Base-by-base conservation (phyloP, 2,888 invertebrate species). In the Gryllus longicercus region DNA sequence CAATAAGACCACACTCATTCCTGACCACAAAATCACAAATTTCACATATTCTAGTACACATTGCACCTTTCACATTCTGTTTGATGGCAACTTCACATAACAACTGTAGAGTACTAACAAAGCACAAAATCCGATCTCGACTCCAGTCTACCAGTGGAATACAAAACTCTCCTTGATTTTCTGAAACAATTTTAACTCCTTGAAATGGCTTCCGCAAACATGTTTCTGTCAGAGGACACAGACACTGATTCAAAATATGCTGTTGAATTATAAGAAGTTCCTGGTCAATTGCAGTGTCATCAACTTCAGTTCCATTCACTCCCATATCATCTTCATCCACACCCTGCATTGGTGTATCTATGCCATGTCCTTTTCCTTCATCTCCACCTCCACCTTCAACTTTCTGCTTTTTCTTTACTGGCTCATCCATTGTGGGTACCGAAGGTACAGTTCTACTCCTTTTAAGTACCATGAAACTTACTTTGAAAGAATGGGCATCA, bases 61-160 rank as follows among this genome's bases (percentile, higher is more conserved):
- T 94, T 63, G 92, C 91, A 18, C 95, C 95, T 82, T 93, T 92
- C 79, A 92, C 91, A 84, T 95, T 95, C 86, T 96, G 96, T 86
- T 95, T 95, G 79, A 95, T 89, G 85, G 95, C 95, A 78, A 95
- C 91, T 86, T 95, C 95, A 85, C 95, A 95, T 83, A 96, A 89
- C 18, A 96, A 88, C 85, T 96, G 95, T 84, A 96, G 90, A 83
- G 94, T 94, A 81, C 95, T 95, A 82, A 96, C 89, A 85, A 95
- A 95, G 84, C 95, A 92, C 75, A 96, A 86, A 10, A 94, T 89
- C 85, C 91, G 90, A 83, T 91, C 90, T n/a, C 90, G 89, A 74
- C 91, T 90, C 91, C 92, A 93, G 80, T 86, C 92, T 90, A 80
- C 90, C 88, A 80, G 85, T 83, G 85, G 89, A 88, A 81, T 87